Conservation (phyloP, 1,140 invertebrate genomes). For the Octopus sinensis region DNA sequence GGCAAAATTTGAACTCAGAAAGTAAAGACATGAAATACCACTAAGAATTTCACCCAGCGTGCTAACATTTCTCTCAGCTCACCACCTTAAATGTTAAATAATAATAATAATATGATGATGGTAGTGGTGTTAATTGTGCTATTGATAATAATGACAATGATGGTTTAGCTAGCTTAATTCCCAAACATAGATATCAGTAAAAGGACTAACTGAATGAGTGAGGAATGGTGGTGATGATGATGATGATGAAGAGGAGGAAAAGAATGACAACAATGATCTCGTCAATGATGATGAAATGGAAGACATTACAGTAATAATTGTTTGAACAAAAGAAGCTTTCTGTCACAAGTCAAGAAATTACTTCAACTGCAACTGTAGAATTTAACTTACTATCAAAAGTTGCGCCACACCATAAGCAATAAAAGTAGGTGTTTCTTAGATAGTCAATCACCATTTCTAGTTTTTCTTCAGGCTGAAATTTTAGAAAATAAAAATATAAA, state of each 20-base stretch:
- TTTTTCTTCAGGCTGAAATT: constrained; percentile 58
- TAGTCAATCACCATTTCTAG: constrained; percentile 68
- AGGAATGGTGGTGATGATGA: neutral
- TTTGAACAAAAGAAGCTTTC: neutral
- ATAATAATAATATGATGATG: no score
- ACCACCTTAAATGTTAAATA: no score
- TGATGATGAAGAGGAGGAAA: neutral
- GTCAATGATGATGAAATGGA: neutral
- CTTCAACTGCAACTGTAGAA: constrained; percentile 18
- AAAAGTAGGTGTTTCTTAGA: constrained; percentile 68
- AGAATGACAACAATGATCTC: neutral
- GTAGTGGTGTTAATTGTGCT: no score
- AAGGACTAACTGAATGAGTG: no score
- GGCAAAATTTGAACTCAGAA: no score
- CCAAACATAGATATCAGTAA: no score
- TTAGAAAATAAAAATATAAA: constrained; percentile 41
- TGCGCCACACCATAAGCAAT: constrained; percentile 77
- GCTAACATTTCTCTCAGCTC: no score
- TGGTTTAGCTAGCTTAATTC: no score
- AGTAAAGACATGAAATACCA: no score
- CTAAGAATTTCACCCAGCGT: no score
- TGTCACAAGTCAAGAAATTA: neutral
- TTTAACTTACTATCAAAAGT: constrained; percentile 59
- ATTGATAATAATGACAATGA: no score
- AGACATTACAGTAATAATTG: neutral